Evolutionary conservation across 1,140 invertebrate species (phyloP).

Genomic region (fruit fly (Drosophila melanogaster)): DNA sequence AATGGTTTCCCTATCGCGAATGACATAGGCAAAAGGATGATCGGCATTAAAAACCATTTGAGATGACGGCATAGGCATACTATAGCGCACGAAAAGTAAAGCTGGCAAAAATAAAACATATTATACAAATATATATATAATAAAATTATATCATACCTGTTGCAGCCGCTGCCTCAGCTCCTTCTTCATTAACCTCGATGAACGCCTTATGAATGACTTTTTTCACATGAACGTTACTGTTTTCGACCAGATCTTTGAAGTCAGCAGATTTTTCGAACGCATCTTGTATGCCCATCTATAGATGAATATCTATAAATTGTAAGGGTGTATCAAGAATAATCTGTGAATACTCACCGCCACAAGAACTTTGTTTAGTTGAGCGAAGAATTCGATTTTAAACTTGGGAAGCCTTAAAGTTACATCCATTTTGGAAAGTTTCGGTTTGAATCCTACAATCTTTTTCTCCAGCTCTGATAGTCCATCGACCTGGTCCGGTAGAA

Average conservation of each 20-base stretch:
- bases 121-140: too few relatives aligned
- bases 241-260: slow-evolving; percentile 86
- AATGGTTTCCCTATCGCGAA: background rate
- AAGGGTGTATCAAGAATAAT: too few relatives aligned
- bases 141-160: too few relatives aligned
- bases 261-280: slow-evolving; percentile 87
- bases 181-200: slow-evolving; percentile 86
- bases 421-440: slow-evolving; percentile 58
- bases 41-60: slow-evolving; percentile 32
- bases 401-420: slow-evolving; percentile 87
- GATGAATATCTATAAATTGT: background rate
- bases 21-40: slow-evolving; percentile 63
- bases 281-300: slow-evolving; percentile 86
- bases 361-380: slow-evolving; percentile 85
- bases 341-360: slow-evolving; percentile 73
- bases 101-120: too few relatives aligned
- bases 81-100: background rate
- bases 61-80: background rate
- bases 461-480: slow-evolving; percentile 85
- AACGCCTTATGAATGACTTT: slow-evolving; percentile 86
- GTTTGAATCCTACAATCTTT: slow-evolving; percentile 74
- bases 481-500: slow-evolving; percentile 86
- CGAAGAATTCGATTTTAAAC: slow-evolving; percentile 86
- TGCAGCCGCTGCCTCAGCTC: slow-evolving; percentile 85
- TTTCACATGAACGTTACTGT: slow-evolving; percentile 62